Conservation (phyloP, 2,888 invertebrate genomes). For the Troides helena region DNA sequence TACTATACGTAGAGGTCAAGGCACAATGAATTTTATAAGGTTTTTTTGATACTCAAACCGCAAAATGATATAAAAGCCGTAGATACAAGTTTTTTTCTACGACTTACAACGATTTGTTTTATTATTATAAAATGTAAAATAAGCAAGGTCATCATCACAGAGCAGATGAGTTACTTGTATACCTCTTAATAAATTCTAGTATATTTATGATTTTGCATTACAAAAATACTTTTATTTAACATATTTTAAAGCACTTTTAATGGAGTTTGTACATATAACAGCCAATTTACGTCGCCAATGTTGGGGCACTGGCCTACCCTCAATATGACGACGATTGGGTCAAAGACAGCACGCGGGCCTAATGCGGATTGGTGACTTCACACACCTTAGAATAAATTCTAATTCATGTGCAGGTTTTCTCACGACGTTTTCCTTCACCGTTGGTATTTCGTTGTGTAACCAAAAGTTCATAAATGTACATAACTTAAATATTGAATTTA, state of each 20-base stretch:
- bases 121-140: slow-evolving; percentile 1
- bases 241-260: neutral
- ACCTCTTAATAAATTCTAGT: neutral
- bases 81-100: neutral
- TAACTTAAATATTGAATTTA: too few relatives aligned
- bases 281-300: too few relatives aligned
- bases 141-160: neutral
- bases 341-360: too few relatives aligned
- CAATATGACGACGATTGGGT: too few relatives aligned
- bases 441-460: too few relatives aligned
- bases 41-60: neutral
- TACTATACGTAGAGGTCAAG: neutral
- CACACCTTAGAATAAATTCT: too few relatives aligned
- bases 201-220: neutral
- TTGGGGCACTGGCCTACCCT: too few relatives aligned
- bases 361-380: too few relatives aligned
- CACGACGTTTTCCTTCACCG: too few relatives aligned
- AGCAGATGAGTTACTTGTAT: neutral
- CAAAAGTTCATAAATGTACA: too few relatives aligned
- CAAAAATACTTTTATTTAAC: neutral
- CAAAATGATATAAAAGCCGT: neutral
- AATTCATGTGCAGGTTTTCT: too few relatives aligned
- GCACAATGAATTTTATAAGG: neutral
- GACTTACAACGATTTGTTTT: neutral
- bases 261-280: too few relatives aligned